phyloP scores from a whole-genome alignment of 2,113 vertebrate genomes.

The Calidris pugnax region DNA sequence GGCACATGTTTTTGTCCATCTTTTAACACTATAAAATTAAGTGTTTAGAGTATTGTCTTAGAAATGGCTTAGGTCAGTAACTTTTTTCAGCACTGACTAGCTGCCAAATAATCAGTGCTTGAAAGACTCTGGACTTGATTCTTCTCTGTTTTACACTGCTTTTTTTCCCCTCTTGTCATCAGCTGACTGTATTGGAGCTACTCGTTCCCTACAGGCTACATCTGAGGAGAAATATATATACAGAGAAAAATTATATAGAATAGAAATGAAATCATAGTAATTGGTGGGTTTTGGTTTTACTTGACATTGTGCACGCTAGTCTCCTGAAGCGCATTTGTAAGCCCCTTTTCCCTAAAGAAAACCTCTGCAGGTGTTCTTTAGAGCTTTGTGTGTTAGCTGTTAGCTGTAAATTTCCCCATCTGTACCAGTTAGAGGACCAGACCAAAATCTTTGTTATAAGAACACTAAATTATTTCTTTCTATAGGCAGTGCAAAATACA shows the following conservation, averaged over 20 bases:
- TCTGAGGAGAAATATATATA: background rate
- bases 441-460: background rate
- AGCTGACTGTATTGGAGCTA: background rate
- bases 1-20: background rate
- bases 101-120: background rate
- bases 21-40: background rate
- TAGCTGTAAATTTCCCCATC: background rate
- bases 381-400: background rate
- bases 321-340: background rate
- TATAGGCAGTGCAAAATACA: background rate
- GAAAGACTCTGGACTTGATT: background rate
- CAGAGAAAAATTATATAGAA: background rate
- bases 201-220: background rate
- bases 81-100: background rate
- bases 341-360: background rate
- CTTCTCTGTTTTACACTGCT: background rate
- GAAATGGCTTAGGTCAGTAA: background rate
- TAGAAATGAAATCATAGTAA: background rate
- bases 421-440: background rate
- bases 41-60: background rate
- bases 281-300: background rate
- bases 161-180: background rate
- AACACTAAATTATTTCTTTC: background rate
- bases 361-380: background rate
- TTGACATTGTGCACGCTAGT: background rate